Conservation (phyloP, 2,797 vertebrate genomes). For the Sebastes jordani region DNA sequence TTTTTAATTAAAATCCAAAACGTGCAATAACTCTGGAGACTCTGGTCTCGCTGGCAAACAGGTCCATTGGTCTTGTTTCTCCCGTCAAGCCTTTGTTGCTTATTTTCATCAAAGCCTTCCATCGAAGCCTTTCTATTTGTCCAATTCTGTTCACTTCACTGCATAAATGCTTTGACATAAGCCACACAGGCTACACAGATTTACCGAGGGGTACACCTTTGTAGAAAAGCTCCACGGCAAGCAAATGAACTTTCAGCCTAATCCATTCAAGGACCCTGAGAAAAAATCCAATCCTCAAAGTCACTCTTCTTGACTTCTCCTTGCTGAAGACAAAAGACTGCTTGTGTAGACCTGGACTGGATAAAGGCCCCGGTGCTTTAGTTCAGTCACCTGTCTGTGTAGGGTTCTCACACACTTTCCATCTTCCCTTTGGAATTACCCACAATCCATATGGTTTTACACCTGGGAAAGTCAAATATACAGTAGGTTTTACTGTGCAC, state of each 20-base stretch:
- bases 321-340: constrained; percentile 70
- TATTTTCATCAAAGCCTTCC: constrained; percentile 61
- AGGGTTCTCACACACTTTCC: constrained; percentile 61
- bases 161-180: constrained; percentile 56
- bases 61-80: constrained; percentile 56
- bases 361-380: constrained; percentile 59
- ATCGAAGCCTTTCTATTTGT: constrained; percentile 56
- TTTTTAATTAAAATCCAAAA: constrained; percentile 84
- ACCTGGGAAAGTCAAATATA: constrained; percentile 40
- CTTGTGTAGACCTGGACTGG: constrained; percentile 67
- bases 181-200: constrained; percentile 48
- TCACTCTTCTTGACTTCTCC: constrained; percentile 73
- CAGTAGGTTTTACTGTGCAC: constrained; percentile 5
- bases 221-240: constrained; percentile 38
- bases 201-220: constrained; percentile 49
- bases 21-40: constrained; percentile 74
- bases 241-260: constrained; percentile 49
- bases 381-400: constrained; percentile 62
- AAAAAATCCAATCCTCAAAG: constrained; percentile 70
- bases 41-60: constrained; percentile 62
- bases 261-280: constrained; percentile 71
- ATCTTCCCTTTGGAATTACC: constrained; percentile 56
- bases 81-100: constrained; percentile 54
- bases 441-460: constrained; percentile 34
- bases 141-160: constrained; percentile 56